Evolutionary conservation across 2,888 invertebrate species (phyloP), one percentile per base, ranked within the genome.

Genomic region (Calameuta idolon): DNA sequence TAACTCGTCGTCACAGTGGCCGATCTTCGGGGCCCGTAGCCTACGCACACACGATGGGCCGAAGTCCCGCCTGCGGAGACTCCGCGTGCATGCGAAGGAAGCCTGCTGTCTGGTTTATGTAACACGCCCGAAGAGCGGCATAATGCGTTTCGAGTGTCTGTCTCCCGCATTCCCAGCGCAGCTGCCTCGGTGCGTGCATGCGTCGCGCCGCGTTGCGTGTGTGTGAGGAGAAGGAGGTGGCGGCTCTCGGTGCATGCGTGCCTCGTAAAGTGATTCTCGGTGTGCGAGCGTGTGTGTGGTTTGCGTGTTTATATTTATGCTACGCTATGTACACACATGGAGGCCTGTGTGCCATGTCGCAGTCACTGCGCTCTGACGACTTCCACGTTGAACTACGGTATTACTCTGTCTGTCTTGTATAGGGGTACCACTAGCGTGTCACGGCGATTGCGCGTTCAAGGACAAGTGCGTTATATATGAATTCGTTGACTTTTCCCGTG

Each of bases 121-220:
- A 83, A 83, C 80, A 78, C 81, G 77, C 74, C 71, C 69, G 68
- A 77, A 78, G 80, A 78, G 76, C 74, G 79, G 80, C 79, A 81
- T 83, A 80, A 80, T 77, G 78, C 77, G 80, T 80, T 80, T 80
- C 80, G 75, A 79, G 80, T 80, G 83, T 81, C 80, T 84, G 84
- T 86, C 87, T 87, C 86, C 83, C 83, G 83, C 85, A 86, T 87
- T 85, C 87, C 80, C 86, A 82, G 82, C 87, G 82, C 87, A 87
- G 86, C 87, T 86, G 87, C 55, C 55, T 23, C 23, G 55, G 23
- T 55, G 71, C 81, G 69, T 40, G 74, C 74, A 34, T 74, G 35
- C 77, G 73, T 69, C 69, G 75, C 73, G 79, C 30, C 77, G 79
- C 77, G 12, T 74, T 12, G 74, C 35, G 74, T 12, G 35, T 34